A percentile compares a stretch with the other conserved stretches of the same genome.
Evolutionary conservation across 1,140 invertebrate genomes (phyloP).

Genomic region (Cyrtorhinus lividipennis): DNA sequence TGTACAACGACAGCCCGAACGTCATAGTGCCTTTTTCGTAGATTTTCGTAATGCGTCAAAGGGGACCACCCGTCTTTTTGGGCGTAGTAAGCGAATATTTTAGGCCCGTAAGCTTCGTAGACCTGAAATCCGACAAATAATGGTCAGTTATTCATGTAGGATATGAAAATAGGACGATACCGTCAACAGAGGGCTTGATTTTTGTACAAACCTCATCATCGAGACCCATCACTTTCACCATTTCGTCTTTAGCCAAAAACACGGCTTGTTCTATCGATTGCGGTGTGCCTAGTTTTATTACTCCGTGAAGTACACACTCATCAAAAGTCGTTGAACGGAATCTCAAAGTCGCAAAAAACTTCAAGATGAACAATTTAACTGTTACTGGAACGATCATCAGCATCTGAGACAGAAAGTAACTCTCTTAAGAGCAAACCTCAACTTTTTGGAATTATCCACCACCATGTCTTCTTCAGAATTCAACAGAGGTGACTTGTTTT

Average conservation of each 20-base stretch:
- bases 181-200: no score
- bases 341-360: slow-evolving; percentile 33
- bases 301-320: slow-evolving; percentile 28
- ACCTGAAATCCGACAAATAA: not conserved
- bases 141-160: no score
- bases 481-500: no score
- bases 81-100: not conserved
- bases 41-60: not conserved
- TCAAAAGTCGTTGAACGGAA: slow-evolving; percentile 27
- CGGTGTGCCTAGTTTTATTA: slow-evolving; percentile 38
- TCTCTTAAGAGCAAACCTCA: no score
- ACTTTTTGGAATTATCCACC: no score
- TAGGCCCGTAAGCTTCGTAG: not conserved
- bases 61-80: not conserved
- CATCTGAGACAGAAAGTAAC: slow-evolving; percentile 29
- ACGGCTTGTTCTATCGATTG: slow-evolving; percentile 38
- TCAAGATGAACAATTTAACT: slow-evolving; percentile 31
- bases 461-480: no score
- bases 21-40: not conserved
- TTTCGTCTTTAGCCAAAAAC: slow-evolving; percentile 45
- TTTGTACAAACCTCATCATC: slow-evolving; percentile 35
- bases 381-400: slow-evolving; percentile 40
- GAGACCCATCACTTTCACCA: slow-evolving; percentile 40
- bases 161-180: no score
- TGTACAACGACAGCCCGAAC: not conserved